These are phyloP conservation scores for Neodiprion virginianus DNA, from an alignment of 1,140 invertebrate genomes.

Conservation along the genomic window DNA sequence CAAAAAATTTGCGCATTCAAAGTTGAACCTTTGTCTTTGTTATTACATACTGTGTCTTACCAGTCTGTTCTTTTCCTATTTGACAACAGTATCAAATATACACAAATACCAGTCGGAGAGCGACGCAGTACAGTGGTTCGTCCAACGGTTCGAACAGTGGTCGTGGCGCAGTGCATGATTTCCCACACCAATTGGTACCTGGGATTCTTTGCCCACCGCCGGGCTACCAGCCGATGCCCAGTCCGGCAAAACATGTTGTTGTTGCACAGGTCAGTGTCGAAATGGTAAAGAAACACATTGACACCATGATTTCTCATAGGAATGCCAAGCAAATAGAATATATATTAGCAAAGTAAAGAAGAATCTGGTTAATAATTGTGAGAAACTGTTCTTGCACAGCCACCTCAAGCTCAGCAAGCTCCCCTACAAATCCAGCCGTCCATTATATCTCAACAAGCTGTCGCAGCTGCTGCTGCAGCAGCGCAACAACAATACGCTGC, in stretches of 20 bases:
- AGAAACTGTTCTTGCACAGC: conserved; percentile 30
- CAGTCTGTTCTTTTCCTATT: conserved; percentile 28
- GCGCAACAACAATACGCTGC: conserved; percentile 82
- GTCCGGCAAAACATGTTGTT: conserved; percentile 87
- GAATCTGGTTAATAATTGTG: too few species aligned
- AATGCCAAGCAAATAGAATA: too few species aligned
- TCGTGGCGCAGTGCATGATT: conserved; percentile 64
- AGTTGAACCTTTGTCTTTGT: neutral
- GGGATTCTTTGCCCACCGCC: conserved; percentile 87
- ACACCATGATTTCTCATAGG: too few species aligned
- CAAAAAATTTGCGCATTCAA: too few species aligned
- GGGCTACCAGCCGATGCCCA: conserved; percentile 85
- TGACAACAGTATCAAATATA: conserved; percentile 84
- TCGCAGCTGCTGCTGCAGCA: conserved; percentile 62
- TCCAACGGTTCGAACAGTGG: conserved; percentile 56
- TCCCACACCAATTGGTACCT: conserved; percentile 88
- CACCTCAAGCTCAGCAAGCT: conserved; percentile 58
- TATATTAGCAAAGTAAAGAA: too few species aligned
- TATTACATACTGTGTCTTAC: conserved; percentile 12
- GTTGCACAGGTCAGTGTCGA: conserved; percentile 68
- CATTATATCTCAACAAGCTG: conserved; percentile 72
- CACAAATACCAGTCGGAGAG: conserved; percentile 73
- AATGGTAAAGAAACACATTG: neutral
- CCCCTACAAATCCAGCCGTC: conserved; percentile 73
- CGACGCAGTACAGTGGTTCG: conserved; percentile 64